Evolutionary conservation across 2,797 vertebrate species (phyloP).

Genomic region (Atherinosoma microstoma): DNA sequence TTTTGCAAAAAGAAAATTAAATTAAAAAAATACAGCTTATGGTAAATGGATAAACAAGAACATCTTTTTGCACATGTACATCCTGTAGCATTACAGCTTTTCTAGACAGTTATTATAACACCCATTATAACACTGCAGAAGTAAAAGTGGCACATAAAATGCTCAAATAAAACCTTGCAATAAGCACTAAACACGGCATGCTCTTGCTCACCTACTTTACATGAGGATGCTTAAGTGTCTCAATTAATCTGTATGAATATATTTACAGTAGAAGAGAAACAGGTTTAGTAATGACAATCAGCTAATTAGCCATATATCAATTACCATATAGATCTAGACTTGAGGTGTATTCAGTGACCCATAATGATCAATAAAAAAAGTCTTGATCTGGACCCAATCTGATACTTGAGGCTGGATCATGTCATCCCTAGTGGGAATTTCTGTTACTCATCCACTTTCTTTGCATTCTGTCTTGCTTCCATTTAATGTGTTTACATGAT

Average conservation of each 20-base stretch:
- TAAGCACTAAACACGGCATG: not conserved
- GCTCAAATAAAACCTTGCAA: not conserved
- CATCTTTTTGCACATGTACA: not conserved
- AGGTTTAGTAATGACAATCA: not conserved
- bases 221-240: not conserved
- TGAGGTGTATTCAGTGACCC: not conserved
- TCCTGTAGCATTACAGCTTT: not conserved
- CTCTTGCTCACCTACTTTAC: not conserved
- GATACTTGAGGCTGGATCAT: not conserved
- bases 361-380: not conserved
- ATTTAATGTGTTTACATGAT: not conserved
- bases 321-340: not conserved
- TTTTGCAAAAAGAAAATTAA: not conserved
- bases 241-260: not conserved
- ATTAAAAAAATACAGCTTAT: not conserved
- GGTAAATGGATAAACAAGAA: not conserved
- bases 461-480: not conserved
- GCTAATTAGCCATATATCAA: not conserved
- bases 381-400: not conserved
- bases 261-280: not conserved
- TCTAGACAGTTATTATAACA: not conserved
- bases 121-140: not conserved
- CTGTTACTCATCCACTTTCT: not conserved
- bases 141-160: not conserved
- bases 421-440: not conserved